A percentile compares a stretch with the other conserved stretches of the same genome.
phyloP scores from a whole-genome alignment of 1,140 invertebrate species.

The Halictus rubicundus region DNA sequence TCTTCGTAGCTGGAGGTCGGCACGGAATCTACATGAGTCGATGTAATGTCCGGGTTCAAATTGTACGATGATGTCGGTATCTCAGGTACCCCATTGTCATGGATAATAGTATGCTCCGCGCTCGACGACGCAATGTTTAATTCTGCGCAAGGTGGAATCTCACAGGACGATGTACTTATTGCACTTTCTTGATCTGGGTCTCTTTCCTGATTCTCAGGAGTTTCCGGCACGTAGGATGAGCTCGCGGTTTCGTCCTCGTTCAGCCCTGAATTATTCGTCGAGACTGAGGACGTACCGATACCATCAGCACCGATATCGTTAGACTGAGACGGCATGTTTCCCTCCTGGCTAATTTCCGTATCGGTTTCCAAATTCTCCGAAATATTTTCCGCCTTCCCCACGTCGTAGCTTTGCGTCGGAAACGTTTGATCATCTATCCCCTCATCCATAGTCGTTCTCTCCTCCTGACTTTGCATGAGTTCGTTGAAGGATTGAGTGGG shows the following conservation, averaged over 20 bases:
- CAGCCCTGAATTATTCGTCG: constrained; percentile 71
- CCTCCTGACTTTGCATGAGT: constrained; percentile 67
- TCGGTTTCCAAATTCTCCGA: constrained; percentile 72
- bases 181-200: constrained; percentile 79
- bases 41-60: constrained; percentile 76
- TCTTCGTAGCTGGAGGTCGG: constrained; percentile 77
- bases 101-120: constrained; percentile 74
- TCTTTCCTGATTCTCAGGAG: constrained; percentile 77
- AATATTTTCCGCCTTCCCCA: constrained; percentile 72
- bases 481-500: constrained; percentile 77
- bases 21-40: constrained; percentile 71
- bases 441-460: constrained; percentile 56
- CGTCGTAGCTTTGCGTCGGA: constrained; percentile 76
- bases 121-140: constrained; percentile 77
- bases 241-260: constrained; percentile 79
- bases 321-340: constrained; percentile 76
- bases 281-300: constrained; percentile 74
- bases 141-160: constrained; percentile 78
- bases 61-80: constrained; percentile 78
- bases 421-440: constrained; percentile 74
- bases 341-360: constrained; percentile 74
- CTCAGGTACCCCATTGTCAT: constrained; percentile 77
- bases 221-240: constrained; percentile 78
- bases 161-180: constrained; percentile 79
- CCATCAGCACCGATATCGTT: constrained; percentile 75